Evolutionary conservation across 2,797 vertebrate species (phyloP).

Genomic region (Gallinago solitaria): DNA sequence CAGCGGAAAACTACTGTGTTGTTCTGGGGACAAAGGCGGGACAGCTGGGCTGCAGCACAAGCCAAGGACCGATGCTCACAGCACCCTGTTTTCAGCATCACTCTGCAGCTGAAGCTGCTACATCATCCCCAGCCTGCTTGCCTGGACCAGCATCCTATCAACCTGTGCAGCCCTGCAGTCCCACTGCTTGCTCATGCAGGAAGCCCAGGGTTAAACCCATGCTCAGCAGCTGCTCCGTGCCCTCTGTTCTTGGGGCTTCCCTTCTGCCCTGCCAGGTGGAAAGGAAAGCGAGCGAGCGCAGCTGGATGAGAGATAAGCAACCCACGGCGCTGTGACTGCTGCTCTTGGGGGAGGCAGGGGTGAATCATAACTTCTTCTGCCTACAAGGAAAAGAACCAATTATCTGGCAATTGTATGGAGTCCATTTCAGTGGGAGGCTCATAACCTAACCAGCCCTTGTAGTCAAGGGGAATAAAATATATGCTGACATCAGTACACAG

Average conservation of each 20-base stretch:
- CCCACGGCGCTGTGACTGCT: background rate
- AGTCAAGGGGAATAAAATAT: conserved; percentile 58
- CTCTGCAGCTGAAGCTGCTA: background rate
- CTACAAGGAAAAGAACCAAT: conserved; percentile 24
- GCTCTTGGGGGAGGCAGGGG: background rate
- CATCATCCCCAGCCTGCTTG: background rate
- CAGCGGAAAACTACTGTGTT: background rate
- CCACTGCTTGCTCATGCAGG: background rate
- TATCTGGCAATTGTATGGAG: conserved; percentile 9
- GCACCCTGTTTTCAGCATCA: background rate
- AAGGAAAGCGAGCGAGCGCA: background rate
- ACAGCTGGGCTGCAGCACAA: background rate
- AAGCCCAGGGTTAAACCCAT: background rate
- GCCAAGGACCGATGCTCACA: background rate
- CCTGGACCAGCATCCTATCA: background rate
- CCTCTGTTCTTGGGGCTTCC: background rate
- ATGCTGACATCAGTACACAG: conserved; percentile 60
- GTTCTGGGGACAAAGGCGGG: background rate
- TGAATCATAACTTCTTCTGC: conserved; percentile 42
- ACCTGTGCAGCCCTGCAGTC: background rate
- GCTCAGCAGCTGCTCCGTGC: background rate
- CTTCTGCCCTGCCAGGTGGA: background rate
- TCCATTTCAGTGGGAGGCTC: conserved; percentile 49
- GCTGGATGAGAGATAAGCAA: background rate
- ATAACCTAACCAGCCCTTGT: conserved; percentile 49